phyloP scores from a whole-genome alignment of 2,113 vertebrate genomes.

The Xiphophorus hellerii region DNA sequence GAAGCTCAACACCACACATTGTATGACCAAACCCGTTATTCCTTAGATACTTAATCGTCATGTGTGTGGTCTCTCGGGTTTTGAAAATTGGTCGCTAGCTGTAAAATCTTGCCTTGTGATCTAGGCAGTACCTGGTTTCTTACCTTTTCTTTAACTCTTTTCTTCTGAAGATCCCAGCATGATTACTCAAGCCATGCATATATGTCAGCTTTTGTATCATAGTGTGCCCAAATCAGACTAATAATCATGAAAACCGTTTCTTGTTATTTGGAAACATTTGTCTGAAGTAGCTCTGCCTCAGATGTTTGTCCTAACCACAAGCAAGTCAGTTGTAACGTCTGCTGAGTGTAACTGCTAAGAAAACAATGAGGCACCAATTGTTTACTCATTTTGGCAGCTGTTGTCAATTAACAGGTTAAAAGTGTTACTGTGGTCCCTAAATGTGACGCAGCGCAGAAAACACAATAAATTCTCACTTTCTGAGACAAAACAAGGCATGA shows the following conservation, averaged over 20 bases:
- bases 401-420: conserved; percentile 41
- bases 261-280: conserved; percentile 25
- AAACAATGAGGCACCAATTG: conserved; percentile 31
- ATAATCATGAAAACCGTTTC: not conserved
- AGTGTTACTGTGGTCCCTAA: conserved; percentile 24
- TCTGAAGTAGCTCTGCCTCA: not conserved
- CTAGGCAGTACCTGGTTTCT: conserved; percentile 18
- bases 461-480: conserved; percentile 42
- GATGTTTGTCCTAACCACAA: not conserved
- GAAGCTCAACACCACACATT: no score
- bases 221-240: not conserved
- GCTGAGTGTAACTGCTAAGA: conserved; percentile 20
- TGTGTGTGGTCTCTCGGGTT: no score
- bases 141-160: conserved; percentile 29
- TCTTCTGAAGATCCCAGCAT: conserved; percentile 36
- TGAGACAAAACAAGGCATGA: conserved; percentile 40
- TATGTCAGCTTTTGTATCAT: conserved; percentile 6
- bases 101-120: no score
- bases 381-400: conserved; percentile 38
- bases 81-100: no score
- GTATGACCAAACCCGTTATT: no score
- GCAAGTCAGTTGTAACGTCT: conserved; percentile 3
- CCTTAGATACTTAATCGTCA: no score
- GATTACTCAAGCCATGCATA: conserved; percentile 34
- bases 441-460: conserved; percentile 29